A percentile compares a stretch with the other conserved stretches of the same genome.
These are phyloP conservation scores for Agrilus mali DNA, from an alignment of 2,888 invertebrate species.

Conservation along the genomic window DNA sequence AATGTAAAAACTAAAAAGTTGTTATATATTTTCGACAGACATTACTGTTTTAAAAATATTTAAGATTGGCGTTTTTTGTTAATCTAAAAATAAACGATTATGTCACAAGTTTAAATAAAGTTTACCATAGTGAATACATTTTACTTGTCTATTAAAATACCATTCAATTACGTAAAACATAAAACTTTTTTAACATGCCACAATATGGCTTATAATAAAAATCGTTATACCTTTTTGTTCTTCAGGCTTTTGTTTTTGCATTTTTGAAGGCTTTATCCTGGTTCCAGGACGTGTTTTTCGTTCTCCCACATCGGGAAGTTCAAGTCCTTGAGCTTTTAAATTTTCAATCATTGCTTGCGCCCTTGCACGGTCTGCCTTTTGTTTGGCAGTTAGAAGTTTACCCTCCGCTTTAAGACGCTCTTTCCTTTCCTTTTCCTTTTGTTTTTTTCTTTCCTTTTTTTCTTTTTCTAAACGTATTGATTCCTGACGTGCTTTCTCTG, in stretches of 20 bases:
- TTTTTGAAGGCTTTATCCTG: slow-evolving; percentile 56
- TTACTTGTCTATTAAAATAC: too few relatives aligned
- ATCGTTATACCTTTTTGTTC: slow-evolving; percentile 25
- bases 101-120: background rate
- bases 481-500: slow-evolving; percentile 60
- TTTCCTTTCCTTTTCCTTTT: slow-evolving; percentile 84
- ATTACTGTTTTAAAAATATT: too few relatives aligned
- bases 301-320: slow-evolving; percentile 61
- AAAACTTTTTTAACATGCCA: background rate
- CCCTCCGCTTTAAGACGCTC: slow-evolving; percentile 94
- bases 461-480: slow-evolving; percentile 73
- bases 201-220: background rate
- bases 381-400: slow-evolving; percentile 83
- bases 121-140: background rate
- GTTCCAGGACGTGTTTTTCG: slow-evolving; percentile 54
- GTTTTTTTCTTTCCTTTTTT: slow-evolving; percentile 75
- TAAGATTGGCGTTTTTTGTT: too few relatives aligned
- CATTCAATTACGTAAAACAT: too few relatives aligned
- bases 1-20: too few relatives aligned
- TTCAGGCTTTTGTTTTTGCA: slow-evolving; percentile 50
- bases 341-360: slow-evolving; percentile 83
- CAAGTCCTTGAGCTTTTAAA: slow-evolving; percentile 77
- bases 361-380: slow-evolving; percentile 80
- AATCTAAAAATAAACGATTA: too few relatives aligned
- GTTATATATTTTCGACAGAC: too few relatives aligned